Conservation (phyloP, 2,888 invertebrate species). For the Trypoxylon attenuatum region DNA sequence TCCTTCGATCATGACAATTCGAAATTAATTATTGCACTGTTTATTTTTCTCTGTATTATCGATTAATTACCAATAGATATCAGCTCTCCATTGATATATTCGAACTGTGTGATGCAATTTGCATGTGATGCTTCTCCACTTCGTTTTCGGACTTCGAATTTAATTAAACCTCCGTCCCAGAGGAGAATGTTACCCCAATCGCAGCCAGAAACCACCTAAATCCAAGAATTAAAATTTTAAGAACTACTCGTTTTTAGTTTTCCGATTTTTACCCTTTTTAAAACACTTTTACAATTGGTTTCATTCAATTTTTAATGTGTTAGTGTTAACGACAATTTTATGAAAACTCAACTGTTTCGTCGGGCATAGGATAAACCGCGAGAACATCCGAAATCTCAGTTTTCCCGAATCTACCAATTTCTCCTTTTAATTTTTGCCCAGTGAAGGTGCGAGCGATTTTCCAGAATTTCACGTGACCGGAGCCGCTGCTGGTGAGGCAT, state of each 20-base stretch:
- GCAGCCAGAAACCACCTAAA: conserved; percentile 86
- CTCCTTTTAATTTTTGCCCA: conserved; percentile 91
- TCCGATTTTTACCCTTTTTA: no score
- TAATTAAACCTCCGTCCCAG: conserved; percentile 93
- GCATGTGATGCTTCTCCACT: conserved; percentile 85
- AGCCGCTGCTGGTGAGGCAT: conserved; percentile 85
- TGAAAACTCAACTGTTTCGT: conserved; percentile 84
- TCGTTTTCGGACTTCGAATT: conserved; percentile 86
- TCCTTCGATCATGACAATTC: conserved; percentile 71
- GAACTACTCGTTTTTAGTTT: no score
- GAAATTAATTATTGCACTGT: no score
- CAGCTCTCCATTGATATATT: conserved; percentile 76
- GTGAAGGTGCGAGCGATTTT: conserved; percentile 94
- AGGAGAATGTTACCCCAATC: conserved; percentile 94
- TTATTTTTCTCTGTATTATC: neutral
- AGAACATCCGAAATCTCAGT: conserved; percentile 93
- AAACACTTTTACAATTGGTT: no score
- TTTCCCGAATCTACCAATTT: conserved; percentile 92
- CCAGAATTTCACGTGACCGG: conserved; percentile 92
- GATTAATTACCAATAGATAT: conserved; percentile 75
- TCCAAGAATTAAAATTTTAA: no score
- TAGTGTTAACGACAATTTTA: neutral
- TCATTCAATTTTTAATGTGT: neutral
- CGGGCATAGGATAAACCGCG: conserved; percentile 89
- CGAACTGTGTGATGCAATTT: conserved; percentile 83